Percentiles rank a stretch among this genome's conserved stretches.
Evolutionary conservation across 2,113 vertebrate genomes (phyloP).

Genomic region (Chamaetylas fuelleborni): DNA sequence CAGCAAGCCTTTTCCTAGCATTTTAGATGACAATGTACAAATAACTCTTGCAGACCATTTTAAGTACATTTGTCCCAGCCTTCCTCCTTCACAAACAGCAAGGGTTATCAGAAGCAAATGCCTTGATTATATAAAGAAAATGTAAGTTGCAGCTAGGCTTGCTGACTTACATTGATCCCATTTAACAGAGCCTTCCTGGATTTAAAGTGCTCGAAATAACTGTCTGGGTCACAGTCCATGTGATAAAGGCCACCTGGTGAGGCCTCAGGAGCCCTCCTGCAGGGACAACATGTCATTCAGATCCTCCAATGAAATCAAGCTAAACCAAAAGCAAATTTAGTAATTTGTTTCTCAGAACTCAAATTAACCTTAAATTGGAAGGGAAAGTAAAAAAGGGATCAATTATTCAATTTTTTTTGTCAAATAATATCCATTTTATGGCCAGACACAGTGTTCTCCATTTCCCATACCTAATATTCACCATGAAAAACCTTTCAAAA

Average conservation of each 20-base stretch:
- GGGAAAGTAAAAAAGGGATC: neutral
- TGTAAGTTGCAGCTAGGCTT: neutral
- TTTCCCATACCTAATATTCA: neutral
- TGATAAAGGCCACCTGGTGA: neutral
- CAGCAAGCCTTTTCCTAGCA: neutral
- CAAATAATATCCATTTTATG: neutral
- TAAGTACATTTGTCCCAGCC: neutral
- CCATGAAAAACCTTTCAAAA: neutral
- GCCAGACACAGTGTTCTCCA: neutral
- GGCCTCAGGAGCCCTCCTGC: neutral
- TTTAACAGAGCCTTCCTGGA: constrained; percentile 9
- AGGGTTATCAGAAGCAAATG: neutral
- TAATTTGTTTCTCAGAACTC: neutral
- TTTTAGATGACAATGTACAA: neutral
- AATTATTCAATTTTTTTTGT: neutral
- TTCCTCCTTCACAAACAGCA: neutral
- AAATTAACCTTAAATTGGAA: neutral
- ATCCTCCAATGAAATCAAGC: constrained; percentile 3
- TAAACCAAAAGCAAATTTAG: neutral
- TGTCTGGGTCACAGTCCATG: constrained; percentile 18
- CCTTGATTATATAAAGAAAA: neutral
- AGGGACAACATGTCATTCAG: neutral
- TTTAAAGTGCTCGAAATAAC: constrained; percentile 30
- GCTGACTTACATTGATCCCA: constrained; percentile 23
- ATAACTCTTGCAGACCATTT: neutral